Conservation (phyloP, 1,140 invertebrate species). For the Drosophila malerkotliana region DNA sequence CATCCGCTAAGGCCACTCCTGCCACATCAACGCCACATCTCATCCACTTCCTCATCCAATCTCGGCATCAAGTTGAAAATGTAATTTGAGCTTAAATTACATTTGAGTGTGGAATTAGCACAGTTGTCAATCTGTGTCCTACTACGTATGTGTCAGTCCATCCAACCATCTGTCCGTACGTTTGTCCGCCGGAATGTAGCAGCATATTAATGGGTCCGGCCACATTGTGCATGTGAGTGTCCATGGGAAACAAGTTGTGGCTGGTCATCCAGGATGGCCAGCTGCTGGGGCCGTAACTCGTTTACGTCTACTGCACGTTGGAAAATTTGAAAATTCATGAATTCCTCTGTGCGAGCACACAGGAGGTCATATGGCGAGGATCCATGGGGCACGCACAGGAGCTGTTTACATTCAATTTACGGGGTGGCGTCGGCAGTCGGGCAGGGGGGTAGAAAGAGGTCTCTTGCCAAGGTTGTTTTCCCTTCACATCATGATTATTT, state of each 20-base stretch:
- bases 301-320: conserved; percentile 24
- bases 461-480: conserved; percentile 15
- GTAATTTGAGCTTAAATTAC: conserved; percentile 77
- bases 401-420: conserved; percentile 63
- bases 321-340: conserved; percentile 75
- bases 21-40: not conserved
- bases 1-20: conserved; percentile 8
- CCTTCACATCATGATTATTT: conserved; percentile 34
- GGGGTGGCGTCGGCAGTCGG: not conserved
- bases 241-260: conserved; percentile 6
- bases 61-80: conserved; percentile 70
- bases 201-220: conserved; percentile 58
- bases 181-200: conserved; percentile 18
- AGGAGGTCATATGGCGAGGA: conserved; percentile 9
- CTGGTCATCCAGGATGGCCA: not conserved
- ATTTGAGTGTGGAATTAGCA: conserved; percentile 78
- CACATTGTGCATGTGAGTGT: conserved; percentile 24
- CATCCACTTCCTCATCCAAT: conserved; percentile 43
- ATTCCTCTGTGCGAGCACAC: conserved; percentile 25
- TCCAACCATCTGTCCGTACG: conserved; percentile 1
- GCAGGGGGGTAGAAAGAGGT: not conserved
- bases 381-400: conserved; percentile 6
- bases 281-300: conserved; percentile 11
- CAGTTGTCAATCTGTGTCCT: conserved; percentile 68
- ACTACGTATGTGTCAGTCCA: conserved; percentile 17